phyloP scores from a whole-genome alignment of 2,888 invertebrate species.

The Halictus quadricinctus region DNA sequence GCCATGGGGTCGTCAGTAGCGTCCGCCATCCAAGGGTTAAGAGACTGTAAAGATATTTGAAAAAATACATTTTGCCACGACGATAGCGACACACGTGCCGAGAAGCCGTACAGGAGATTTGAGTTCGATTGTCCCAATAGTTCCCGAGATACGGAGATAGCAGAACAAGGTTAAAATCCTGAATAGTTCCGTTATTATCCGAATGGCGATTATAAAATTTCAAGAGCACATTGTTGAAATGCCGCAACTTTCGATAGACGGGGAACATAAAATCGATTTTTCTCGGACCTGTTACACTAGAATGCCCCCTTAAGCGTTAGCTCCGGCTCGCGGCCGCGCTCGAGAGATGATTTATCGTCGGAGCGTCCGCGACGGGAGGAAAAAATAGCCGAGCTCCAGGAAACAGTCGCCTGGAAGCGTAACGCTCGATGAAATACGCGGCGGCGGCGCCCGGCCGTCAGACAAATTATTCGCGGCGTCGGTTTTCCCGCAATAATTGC shows the following conservation, averaged over 20 bases:
- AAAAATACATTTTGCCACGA: too few relatives aligned
- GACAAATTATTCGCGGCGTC: constrained; percentile 38
- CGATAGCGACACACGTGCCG: too few relatives aligned
- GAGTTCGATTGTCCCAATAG: too few relatives aligned
- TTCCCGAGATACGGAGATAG: too few relatives aligned
- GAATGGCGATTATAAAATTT: neutral
- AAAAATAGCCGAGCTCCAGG: constrained; percentile 4
- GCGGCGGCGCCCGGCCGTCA: constrained; percentile 12
- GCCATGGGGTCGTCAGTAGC: too few relatives aligned
- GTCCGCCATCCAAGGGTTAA: too few relatives aligned
- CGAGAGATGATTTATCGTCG: neutral
- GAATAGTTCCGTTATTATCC: neutral
- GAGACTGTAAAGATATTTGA: too few relatives aligned
- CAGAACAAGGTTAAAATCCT: neutral
- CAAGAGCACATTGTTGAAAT: neutral
- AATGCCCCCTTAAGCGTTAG: neutral
- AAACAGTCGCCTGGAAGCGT: constrained; percentile 16
- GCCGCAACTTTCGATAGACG: neutral
- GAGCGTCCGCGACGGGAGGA: constrained; percentile 13
- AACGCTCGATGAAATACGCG: constrained; percentile 2
- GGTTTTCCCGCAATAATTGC: constrained; percentile 33
- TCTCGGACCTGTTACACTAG: neutral
- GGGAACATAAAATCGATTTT: neutral
- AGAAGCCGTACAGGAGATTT: too few relatives aligned
- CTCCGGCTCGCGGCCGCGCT: neutral